Percentiles rank a stretch among this genome's conserved stretches.
phyloP scores from a whole-genome alignment of 92 coral and sea anemone species.

The Epizoanthus illoricatus region DNA sequence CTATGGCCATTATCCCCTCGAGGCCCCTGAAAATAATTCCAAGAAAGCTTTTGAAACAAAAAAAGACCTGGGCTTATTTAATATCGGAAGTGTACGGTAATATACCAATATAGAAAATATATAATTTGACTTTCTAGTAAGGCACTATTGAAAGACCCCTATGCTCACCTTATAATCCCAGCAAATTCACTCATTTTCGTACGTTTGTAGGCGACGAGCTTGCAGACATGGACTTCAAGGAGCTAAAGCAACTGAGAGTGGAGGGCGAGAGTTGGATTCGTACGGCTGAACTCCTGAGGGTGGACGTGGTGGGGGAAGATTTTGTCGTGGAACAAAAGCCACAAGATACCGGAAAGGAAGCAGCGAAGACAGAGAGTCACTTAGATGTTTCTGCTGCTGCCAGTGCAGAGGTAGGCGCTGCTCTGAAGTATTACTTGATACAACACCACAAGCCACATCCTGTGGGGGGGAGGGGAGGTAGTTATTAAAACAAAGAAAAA shows the following conservation, averaged over 20 bases:
- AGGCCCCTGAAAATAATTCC: too few species aligned
- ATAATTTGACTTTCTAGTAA: too few species aligned
- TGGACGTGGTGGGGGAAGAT: slow-evolving; percentile 84
- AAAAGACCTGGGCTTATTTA: too few species aligned
- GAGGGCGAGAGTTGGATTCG: slow-evolving; percentile 97
- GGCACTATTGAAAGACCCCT: too few species aligned
- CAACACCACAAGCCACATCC: neutral
- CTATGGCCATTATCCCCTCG: too few species aligned
- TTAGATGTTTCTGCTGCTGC: slow-evolving; percentile 32
- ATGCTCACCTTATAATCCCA: neutral
- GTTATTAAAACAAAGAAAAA: too few species aligned
- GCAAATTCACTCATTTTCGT: neutral
- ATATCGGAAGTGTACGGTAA: too few species aligned
- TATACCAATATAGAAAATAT: too few species aligned
- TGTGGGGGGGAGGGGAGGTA: too few species aligned
- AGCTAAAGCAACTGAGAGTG: slow-evolving; percentile 74
- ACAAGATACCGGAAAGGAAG: slow-evolving; percentile 19
- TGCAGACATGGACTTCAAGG: slow-evolving; percentile 95
- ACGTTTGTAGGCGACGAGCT: slow-evolving; percentile 73
- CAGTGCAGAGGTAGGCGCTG: slow-evolving; percentile 35
- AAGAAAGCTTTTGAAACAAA: too few species aligned
- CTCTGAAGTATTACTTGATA: neutral
- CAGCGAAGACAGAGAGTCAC: slow-evolving; percentile 7
- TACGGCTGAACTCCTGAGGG: slow-evolving; percentile 76
- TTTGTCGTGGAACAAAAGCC: slow-evolving; percentile 60